A percentile compares a stretch with the other conserved stretches of the same genome.
phyloP scores from a whole-genome alignment of 1,140 invertebrate genomes.

The Stratiolaelaps scimitus region DNA sequence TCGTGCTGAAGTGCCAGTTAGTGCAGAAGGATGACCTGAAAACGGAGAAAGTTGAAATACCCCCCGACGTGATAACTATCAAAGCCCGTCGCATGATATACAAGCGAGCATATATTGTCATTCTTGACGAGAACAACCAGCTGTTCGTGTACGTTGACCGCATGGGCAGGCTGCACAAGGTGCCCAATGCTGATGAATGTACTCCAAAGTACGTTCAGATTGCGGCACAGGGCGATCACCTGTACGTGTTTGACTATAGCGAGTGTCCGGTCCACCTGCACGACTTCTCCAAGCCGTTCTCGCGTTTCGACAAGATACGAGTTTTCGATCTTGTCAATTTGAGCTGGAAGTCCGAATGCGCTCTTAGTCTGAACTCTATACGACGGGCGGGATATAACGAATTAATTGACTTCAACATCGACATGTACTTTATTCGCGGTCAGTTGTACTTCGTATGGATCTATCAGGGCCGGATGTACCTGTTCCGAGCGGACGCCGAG shows the following conservation, averaged over 20 bases:
- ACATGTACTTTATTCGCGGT: slow-evolving; percentile 8
- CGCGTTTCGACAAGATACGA: slow-evolving; percentile 10
- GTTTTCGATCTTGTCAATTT: background rate
- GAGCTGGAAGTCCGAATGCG: background rate
- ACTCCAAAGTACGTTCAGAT: slow-evolving; percentile 14
- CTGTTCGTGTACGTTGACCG: background rate
- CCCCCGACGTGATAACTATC: background rate
- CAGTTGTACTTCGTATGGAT: background rate
- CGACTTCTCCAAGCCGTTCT: slow-evolving; percentile 6
- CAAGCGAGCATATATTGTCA: background rate
- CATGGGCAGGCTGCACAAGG: background rate
- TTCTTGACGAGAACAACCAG: background rate
- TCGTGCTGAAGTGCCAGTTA: background rate
- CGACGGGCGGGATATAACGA: background rate
- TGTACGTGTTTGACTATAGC: slow-evolving; percentile 23
- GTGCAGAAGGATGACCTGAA: background rate
- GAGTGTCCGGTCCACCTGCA: background rate
- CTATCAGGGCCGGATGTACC: slow-evolving; percentile 6
- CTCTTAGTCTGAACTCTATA: background rate
- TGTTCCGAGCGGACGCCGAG: background rate
- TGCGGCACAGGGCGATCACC: background rate
- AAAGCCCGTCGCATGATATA: slow-evolving; percentile 1
- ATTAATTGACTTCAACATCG: slow-evolving; percentile 5
- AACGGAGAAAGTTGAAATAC: background rate
- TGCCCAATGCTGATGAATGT: background rate